Evolutionary conservation across 2,888 invertebrate species (phyloP).

Genomic region (Ormyrus pomaceus): DNA sequence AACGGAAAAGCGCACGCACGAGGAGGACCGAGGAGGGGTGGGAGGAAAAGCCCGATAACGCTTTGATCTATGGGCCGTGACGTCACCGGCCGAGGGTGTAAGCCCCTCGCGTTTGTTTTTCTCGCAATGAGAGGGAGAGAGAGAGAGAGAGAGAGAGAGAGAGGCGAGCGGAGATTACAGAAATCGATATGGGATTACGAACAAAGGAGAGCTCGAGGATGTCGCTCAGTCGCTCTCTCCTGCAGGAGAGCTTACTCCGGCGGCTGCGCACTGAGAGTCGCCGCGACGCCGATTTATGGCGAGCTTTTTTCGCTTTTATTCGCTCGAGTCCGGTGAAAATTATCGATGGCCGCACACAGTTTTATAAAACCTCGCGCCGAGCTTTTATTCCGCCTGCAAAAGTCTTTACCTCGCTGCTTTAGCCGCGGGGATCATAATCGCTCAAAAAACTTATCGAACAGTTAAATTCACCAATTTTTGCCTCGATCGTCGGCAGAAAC

Average conservation of each 20-base stretch:
- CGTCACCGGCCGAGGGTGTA: constrained; percentile 58
- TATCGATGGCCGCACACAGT: too few species aligned
- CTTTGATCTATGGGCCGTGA: constrained; percentile 74
- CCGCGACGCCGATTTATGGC: not conserved
- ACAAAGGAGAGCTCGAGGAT: constrained; percentile 65
- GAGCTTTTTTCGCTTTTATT: constrained; percentile 36
- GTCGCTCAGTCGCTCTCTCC: constrained; percentile 51
- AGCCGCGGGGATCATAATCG: too few species aligned
- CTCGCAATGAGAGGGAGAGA: constrained; percentile 39
- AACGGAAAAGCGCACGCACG: too few species aligned
- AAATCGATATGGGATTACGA: constrained; percentile 71
- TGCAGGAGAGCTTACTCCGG: constrained; percentile 6
- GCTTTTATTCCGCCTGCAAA: too few species aligned
- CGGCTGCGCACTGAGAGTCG: constrained; percentile 59
- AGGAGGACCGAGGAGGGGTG: too few species aligned
- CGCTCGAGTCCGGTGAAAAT: not conserved
- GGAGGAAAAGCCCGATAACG: constrained; percentile 32
- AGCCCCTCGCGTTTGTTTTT: constrained; percentile 48
- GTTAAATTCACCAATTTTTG: too few species aligned
- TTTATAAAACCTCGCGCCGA: too few species aligned
- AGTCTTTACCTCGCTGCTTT: too few species aligned
- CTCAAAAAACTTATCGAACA: too few species aligned
- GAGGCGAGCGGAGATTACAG: constrained; percentile 70
- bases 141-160: constrained; percentile 60
- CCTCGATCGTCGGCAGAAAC: too few species aligned